phyloP scores from a whole-genome alignment of 1,140 invertebrate species.

The Aporrectodea caliginosa region DNA sequence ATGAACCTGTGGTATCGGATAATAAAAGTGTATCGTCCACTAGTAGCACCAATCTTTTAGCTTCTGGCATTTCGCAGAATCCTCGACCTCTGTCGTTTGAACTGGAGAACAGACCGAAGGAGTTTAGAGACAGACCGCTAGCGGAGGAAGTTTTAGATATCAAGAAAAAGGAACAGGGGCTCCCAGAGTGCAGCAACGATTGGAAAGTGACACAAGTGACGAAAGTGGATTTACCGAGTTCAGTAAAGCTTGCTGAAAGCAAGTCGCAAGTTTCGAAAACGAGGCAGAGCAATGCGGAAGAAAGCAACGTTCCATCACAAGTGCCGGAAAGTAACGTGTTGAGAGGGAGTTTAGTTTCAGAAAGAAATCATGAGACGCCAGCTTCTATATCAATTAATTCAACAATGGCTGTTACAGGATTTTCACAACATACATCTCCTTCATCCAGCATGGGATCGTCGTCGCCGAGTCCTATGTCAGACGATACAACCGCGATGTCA shows the following conservation, averaged over 20 bases:
- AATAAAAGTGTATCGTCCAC: not conserved
- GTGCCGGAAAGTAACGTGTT: too few relatives aligned
- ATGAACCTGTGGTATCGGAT: not conserved
- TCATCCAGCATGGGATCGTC: too few relatives aligned
- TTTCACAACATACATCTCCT: not conserved
- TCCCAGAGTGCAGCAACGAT: not conserved
- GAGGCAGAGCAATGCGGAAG: not conserved
- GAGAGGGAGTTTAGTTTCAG: too few relatives aligned
- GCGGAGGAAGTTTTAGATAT: not conserved
- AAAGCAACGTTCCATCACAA: not conserved
- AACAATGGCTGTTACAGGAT: not conserved
- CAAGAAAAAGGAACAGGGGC: not conserved
- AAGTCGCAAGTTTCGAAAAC: not conserved
- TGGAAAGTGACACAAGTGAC: not conserved
- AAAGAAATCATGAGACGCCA: not conserved
- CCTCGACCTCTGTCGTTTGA: too few relatives aligned
- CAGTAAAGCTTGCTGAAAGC: too few relatives aligned
- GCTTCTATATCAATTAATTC: not conserved
- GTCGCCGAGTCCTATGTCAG: not conserved
- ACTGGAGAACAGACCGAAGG: not conserved
- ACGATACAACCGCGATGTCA: not conserved
- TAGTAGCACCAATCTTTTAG: not conserved
- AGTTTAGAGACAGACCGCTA: not conserved
- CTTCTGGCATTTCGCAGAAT: too few relatives aligned
- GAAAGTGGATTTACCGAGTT: too few relatives aligned